Percentiles rank a stretch among this genome's conserved stretches.
Conservation (phyloP, 2,797 vertebrate species). For the Mus caroli region DNA sequence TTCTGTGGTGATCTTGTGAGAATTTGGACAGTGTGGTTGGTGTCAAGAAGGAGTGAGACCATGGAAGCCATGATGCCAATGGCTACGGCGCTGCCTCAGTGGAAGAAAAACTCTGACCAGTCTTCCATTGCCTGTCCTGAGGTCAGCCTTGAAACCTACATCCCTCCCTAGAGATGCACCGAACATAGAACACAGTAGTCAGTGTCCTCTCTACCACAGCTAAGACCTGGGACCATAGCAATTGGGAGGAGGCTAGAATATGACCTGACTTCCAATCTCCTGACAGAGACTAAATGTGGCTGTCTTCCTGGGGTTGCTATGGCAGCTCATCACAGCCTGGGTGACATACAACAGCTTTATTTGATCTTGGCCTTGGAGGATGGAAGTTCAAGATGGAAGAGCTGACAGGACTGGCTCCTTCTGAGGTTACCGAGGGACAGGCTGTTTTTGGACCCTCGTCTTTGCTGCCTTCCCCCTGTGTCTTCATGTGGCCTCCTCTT, state of each 20-base stretch:
- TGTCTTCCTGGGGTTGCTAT: not conserved
- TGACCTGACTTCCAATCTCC: fast-evolving
- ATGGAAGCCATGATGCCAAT: not conserved
- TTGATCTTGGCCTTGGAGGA: not conserved
- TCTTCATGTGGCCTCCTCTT: not conserved
- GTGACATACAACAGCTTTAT: not conserved
- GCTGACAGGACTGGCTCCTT: not conserved
- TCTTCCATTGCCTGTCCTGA: not conserved
- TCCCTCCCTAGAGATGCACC: not conserved
- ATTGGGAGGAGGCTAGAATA: not conserved
- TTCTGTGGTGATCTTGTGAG: not conserved
- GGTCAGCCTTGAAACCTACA: not conserved
- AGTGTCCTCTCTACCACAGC: fast-evolving
- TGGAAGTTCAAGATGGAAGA: not conserved
- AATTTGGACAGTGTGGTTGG: not conserved
- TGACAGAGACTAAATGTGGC: not conserved
- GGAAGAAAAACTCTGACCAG: not conserved
- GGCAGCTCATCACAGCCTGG: not conserved
- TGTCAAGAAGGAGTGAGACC: not conserved
- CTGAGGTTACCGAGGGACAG: not conserved
- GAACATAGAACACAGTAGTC: not conserved
- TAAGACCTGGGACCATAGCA: not conserved
- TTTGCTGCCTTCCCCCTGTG: not conserved
- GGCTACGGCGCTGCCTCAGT: not conserved
- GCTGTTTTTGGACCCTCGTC: not conserved